Conservation (phyloP, 2,797 vertebrate genomes). For the Pipistrellus nathusii region DNA sequence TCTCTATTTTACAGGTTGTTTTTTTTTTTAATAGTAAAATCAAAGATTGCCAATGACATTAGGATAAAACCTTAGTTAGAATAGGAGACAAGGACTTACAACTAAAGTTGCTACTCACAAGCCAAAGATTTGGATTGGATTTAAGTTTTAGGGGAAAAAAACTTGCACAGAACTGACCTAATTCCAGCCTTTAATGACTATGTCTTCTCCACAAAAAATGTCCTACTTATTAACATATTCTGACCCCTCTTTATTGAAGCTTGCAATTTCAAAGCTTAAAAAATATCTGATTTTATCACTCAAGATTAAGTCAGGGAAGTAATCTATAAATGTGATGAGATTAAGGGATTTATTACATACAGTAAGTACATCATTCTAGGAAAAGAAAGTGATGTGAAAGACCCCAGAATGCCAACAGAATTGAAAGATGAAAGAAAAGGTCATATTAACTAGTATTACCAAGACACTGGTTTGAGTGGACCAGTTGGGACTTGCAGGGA, state of each 20-base stretch:
- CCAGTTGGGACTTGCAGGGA: not conserved
- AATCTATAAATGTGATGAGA: not conserved
- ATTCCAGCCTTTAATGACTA: not conserved
- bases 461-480: not conserved
- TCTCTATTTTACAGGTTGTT: not conserved
- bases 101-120: not conserved
- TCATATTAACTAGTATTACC: not conserved
- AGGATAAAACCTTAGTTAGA: not conserved
- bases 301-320: not conserved
- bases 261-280: not conserved
- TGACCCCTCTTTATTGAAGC: not conserved
- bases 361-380: not conserved
- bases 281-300: constrained; percentile 6
- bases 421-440: not conserved
- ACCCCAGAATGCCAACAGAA: not conserved
- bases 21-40: not conserved
- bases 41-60: not conserved
- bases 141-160: not conserved
- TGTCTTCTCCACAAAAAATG: not conserved
- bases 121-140: not conserved
- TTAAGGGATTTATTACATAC: constrained; percentile 16
- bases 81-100: not conserved
- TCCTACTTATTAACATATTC: not conserved
- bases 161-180: not conserved
- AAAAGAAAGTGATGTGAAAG: not conserved